Base-by-base conservation (phyloP, 2,888 invertebrate genomes). In the Pherbina coryleti region DNA sequence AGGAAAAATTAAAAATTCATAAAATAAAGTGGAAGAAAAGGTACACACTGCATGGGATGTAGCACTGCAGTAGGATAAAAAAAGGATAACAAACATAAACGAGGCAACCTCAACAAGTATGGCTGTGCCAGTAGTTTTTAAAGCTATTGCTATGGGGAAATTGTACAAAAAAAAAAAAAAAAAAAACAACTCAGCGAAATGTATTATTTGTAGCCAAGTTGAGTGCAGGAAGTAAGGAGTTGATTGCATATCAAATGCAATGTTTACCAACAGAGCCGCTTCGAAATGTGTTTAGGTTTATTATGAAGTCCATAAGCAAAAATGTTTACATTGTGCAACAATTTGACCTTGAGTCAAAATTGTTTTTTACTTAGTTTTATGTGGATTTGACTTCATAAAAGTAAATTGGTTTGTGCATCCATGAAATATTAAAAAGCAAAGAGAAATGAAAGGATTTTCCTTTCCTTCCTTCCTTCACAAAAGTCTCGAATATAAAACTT, bases 1-100 rank as follows among this genome's bases (percentile, higher is more conserved):
- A 64, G 31, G n/a, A 64, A 64, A 31, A n/a, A 64, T 64, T 25
- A 64, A 64, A 64, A 31, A 64, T 64, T 64, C 64, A 64, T 64
- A 64, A 34, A 64, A 64, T n/a, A 31, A 19, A 34, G 5, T 8
- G 11, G 14, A 3, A 25, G 17, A 9, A 25, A 60, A 28, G 5
- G 1, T 22, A 22, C 19, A 55, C n/a, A n/a, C 53, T 28, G 7
- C 31, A 62, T 60, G 25, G 14, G 28, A 9, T 14, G 60, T 4
- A 60, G 5, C 25, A 1, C 17, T 11, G 28, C 31, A 31, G 62
- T 5, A 9, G 28, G 28, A 28, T 8, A 55, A 55, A n/a, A 34
- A 31, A 17, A n/a, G 64, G 7, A 31, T 31, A 5, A 17, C 64
- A 64, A 31, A 11, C 14, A 31, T n/a, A 64, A 64, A 3, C 3